Evolutionary conservation across 1,140 invertebrate genomes (phyloP).

Genomic region (Tetramorium parvispinum): DNA sequence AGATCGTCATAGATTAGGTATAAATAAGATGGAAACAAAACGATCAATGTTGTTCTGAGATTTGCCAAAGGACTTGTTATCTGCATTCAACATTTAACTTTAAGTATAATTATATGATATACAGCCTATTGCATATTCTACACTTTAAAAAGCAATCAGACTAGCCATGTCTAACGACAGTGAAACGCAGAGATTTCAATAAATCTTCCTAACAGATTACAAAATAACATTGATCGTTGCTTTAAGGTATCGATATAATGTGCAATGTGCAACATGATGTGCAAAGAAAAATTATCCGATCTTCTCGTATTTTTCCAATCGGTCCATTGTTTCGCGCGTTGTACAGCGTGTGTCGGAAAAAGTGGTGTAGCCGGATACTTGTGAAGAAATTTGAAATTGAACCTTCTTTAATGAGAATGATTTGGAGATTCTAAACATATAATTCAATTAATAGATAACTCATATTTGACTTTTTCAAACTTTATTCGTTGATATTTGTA

Average conservation of each 20-base stretch:
- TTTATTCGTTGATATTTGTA: background rate
- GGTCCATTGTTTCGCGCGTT: constrained; percentile 57
- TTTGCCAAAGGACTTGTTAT: background rate
- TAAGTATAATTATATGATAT: background rate
- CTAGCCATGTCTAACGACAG: background rate
- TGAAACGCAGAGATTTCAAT: background rate
- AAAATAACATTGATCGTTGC: constrained; percentile 20
- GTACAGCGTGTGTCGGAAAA: constrained; percentile 23
- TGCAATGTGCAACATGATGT: background rate
- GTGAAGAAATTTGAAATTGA: background rate
- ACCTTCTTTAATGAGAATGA: background rate
- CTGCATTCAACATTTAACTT: background rate
- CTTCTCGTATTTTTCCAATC: constrained; percentile 51
- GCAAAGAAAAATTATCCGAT: constrained; percentile 49
- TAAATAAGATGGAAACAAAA: background rate
- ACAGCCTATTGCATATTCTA: background rate
- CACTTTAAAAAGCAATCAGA: background rate
- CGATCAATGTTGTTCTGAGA: constrained; percentile 2
- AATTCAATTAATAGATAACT: background rate
- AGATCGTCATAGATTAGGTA: constrained; percentile 37
- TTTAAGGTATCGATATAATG: constrained; percentile 15
- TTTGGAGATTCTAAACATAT: background rate
- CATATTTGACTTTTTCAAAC: background rate
- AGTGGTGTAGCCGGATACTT: background rate
- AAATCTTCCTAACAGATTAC: background rate